Percentiles rank a stretch among this genome's conserved stretches.
These are phyloP conservation scores for Caenorhabditis afra DNA, from an alignment of 2,888 invertebrate species.

Conservation along the genomic window DNA sequence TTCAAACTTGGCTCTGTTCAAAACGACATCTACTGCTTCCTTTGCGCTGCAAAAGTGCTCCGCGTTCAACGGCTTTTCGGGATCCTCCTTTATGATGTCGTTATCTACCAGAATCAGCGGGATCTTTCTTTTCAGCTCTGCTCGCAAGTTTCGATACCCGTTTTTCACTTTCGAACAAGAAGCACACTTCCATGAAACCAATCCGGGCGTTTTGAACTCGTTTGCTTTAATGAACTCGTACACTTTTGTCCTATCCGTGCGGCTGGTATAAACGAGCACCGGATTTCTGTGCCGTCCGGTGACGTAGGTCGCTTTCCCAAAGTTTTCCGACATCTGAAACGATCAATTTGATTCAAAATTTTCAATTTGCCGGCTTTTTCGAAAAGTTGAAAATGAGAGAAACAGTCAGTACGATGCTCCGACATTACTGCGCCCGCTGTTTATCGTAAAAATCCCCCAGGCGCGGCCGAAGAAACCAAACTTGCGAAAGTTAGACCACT, in stretches of 20 bases:
- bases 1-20: conserved; percentile 43
- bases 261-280: conserved; percentile 36
- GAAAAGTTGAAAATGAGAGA: not conserved
- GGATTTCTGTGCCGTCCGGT: conserved; percentile 45
- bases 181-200: conserved; percentile 59
- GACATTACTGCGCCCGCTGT: conserved; percentile 14
- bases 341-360: too few species aligned
- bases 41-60: conserved; percentile 58
- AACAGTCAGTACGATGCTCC: conserved; percentile 35
- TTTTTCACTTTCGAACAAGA: conserved; percentile 44
- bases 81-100: conserved; percentile 59
- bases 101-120: conserved; percentile 55
- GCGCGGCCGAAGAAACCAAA: conserved; percentile 8
- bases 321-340: conserved; percentile 33
- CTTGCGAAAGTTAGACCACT: conserved; percentile 7
- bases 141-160: conserved; percentile 39
- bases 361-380: too few species aligned
- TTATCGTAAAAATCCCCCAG: conserved; percentile 37
- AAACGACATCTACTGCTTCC: conserved; percentile 40
- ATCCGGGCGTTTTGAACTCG: conserved; percentile 48
- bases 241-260: conserved; percentile 28
- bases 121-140: conserved; percentile 41
- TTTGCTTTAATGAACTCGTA: conserved; percentile 57
- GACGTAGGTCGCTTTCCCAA: conserved; percentile 46
- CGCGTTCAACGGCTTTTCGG: conserved; percentile 52